Conservation (phyloP, 2,797 vertebrate species). For the Melanotaenia nigrans region DNA sequence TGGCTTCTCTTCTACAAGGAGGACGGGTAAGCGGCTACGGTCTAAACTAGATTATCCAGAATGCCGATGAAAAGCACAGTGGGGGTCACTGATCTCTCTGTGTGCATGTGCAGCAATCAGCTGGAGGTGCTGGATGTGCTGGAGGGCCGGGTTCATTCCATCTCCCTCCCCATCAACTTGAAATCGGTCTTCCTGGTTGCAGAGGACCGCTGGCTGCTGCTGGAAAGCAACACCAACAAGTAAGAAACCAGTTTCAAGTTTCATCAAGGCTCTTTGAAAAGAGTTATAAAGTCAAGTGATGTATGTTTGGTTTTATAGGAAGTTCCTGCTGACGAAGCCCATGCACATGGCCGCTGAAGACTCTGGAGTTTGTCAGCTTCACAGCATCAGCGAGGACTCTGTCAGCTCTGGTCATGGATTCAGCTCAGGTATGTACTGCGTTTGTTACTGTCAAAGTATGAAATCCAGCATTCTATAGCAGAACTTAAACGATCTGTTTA, state of each 20-base stretch:
- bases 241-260: slow-evolving; percentile 55
- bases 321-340: slow-evolving; percentile 93
- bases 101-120: slow-evolving; percentile 79
- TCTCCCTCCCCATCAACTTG: slow-evolving; percentile 90
- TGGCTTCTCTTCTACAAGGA: slow-evolving; percentile 97
- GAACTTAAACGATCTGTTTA: too few relatives aligned
- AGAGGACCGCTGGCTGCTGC: slow-evolving; percentile 94
- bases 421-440: slow-evolving; percentile 80
- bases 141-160: slow-evolving; percentile 89
- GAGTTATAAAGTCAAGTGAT: accelerated
- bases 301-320: slow-evolving; percentile 77
- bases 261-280: neutral
- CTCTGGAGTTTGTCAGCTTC: slow-evolving; percentile 89
- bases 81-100: neutral
- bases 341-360: slow-evolving; percentile 86
- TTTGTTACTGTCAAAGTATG: neutral
- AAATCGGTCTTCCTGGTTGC: slow-evolving; percentile 90
- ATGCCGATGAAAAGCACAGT: too few relatives aligned
- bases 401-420: slow-evolving; percentile 86
- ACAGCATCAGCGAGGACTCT: slow-evolving; percentile 87
- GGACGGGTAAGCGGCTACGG: slow-evolving; percentile 82
- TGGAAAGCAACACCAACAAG: slow-evolving; percentile 90
- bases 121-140: slow-evolving; percentile 93
- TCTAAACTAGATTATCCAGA: neutral
- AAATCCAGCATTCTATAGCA: too few relatives aligned